phyloP scores from a whole-genome alignment of 2,888 invertebrate species.

The Nephrocerus scutellatus region DNA sequence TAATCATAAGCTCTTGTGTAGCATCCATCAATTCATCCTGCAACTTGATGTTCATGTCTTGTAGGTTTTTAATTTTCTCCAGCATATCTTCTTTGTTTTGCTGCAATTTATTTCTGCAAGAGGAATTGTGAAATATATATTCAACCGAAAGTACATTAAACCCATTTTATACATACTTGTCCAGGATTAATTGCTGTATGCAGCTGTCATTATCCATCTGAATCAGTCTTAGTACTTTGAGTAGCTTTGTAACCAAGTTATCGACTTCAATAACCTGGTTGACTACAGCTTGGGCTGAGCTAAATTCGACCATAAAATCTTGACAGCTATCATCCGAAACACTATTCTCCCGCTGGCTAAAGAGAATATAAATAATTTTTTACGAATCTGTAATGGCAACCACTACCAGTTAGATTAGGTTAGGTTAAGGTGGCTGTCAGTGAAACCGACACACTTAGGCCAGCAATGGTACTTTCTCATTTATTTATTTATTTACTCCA shows the following conservation, averaged over 20 bases:
- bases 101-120: conserved; percentile 44
- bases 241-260: conserved; percentile 64
- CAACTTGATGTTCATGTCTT: conserved; percentile 51
- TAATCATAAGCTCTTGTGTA: conserved; percentile 50
- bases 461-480: too few relatives aligned
- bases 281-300: conserved; percentile 54
- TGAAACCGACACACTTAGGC: too few relatives aligned
- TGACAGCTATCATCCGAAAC: conserved; percentile 46
- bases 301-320: conserved; percentile 49
- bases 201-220: conserved; percentile 63
- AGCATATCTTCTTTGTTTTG: conserved; percentile 47
- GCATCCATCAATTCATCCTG: conserved; percentile 53
- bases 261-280: conserved; percentile 71
- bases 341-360: conserved; percentile 33
- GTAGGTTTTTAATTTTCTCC: conserved; percentile 52
- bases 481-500: too few relatives aligned
- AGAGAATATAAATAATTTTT: not conserved
- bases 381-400: too few relatives aligned
- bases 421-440: too few relatives aligned
- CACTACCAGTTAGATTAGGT: not conserved
- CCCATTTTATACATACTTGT: conserved; percentile 50
- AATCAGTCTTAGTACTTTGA: conserved; percentile 66
- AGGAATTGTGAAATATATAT: conserved; percentile 2
- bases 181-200: conserved; percentile 58
- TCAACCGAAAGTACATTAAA: not conserved